These are phyloP conservation scores for Acleris emargana DNA, from an alignment of 2,888 invertebrate genomes.

Conservation along the genomic window DNA sequence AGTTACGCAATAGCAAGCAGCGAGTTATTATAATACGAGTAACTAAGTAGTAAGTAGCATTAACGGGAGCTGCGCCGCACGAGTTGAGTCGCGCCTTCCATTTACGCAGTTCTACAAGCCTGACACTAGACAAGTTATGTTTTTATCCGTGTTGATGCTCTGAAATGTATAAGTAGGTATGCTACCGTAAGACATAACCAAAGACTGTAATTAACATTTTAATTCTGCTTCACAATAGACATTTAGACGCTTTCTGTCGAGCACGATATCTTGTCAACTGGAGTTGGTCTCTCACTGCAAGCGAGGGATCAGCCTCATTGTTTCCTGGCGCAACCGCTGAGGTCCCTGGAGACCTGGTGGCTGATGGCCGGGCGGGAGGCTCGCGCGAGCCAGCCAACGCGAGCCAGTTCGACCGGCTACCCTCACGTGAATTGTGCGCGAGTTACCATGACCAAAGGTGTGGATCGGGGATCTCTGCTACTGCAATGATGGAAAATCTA, in stretches of 20 bases:
- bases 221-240: constrained; percentile 45
- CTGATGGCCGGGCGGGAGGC: not conserved
- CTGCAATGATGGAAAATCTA: too few species aligned
- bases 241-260: constrained; percentile 15
- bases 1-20: constrained; percentile 68
- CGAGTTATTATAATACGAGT: constrained; percentile 61
- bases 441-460: too few species aligned
- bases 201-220: constrained; percentile 70
- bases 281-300: constrained; percentile 11
- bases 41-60: constrained; percentile 51
- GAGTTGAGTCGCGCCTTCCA: constrained; percentile 73
- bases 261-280: constrained; percentile 10
- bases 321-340: not conserved
- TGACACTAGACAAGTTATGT: constrained; percentile 17
- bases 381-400: not conserved
- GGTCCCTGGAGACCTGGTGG: too few species aligned
- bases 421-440: too few species aligned
- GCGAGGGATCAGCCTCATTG: not conserved
- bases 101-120: constrained; percentile 47
- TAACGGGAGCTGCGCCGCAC: constrained; percentile 58
- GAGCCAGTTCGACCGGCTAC: too few species aligned
- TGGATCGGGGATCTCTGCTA: too few species aligned
- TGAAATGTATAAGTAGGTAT: constrained; percentile 40
- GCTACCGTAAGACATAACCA: constrained; percentile 71
- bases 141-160: constrained; percentile 37